Percentiles rank a stretch among this genome's conserved stretches.
Conservation (phyloP, 2,797 vertebrate species). For the Chelon auratus region DNA sequence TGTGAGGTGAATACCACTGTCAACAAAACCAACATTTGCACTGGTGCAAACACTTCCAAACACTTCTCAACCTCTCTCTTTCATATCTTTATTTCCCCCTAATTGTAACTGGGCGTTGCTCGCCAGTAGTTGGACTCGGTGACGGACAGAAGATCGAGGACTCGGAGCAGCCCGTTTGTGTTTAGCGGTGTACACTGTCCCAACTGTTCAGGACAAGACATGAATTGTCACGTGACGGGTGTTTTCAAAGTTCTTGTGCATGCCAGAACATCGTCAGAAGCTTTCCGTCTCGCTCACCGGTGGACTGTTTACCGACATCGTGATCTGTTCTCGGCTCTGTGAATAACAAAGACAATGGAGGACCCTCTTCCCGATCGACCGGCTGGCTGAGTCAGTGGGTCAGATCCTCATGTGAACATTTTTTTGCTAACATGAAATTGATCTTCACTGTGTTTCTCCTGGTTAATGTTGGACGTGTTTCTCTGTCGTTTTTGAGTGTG, state of each 20-base stretch:
- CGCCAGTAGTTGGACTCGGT: conserved; percentile 36
- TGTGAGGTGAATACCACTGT: conserved; percentile 53
- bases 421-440: conserved; percentile 64
- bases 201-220: conserved; percentile 36
- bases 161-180: conserved; percentile 39
- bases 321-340: conserved; percentile 40
- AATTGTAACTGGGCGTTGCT: conserved; percentile 59
- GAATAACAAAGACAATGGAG: conserved; percentile 45
- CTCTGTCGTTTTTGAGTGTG: conserved; percentile 66
- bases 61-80: conserved; percentile 48
- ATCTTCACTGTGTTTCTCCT: conserved; percentile 70
- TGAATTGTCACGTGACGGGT: conserved; percentile 42
- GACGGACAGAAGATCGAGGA: conserved; percentile 47
- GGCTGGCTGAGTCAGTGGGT: conserved; percentile 27
- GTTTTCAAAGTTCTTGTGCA: conserved; percentile 72
- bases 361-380: conserved; percentile 40
- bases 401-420: conserved; percentile 47
- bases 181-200: conserved; percentile 33
- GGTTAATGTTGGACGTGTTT: conserved; percentile 70
- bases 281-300: conserved; percentile 48
- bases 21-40: conserved; percentile 66
- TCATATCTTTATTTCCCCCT: conserved; percentile 55
- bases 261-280: conserved; percentile 64
- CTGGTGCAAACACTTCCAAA: conserved; percentile 74
- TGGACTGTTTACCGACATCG: conserved; percentile 48